These are phyloP conservation scores for Kryptolebias marmoratus DNA, from an alignment of 2,113 vertebrate species.

Conservation along the genomic window DNA sequence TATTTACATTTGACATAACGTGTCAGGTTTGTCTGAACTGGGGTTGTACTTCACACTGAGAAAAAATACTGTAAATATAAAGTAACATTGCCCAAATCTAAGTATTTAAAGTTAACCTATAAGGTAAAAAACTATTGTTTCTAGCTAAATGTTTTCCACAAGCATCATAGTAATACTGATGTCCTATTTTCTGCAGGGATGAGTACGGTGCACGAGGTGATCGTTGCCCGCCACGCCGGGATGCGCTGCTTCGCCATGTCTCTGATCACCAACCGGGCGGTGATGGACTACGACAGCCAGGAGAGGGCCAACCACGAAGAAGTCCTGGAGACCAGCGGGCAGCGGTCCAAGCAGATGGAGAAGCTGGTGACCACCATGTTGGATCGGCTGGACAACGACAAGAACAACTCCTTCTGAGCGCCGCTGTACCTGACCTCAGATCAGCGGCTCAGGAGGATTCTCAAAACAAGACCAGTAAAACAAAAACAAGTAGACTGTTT, in stretches of 20 bases:
- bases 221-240: constrained; percentile 88
- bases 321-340: constrained; percentile 83
- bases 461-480: background rate
- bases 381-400: constrained; percentile 66
- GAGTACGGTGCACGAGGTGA: constrained; percentile 93
- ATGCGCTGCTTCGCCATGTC: constrained; percentile 90
- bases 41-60: no score
- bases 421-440: background rate
- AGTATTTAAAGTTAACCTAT: no score
- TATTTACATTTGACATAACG: no score
- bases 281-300: constrained; percentile 85
- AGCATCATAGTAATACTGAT: background rate
- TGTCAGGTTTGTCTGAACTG: no score
- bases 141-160: background rate
- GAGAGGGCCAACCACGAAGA: constrained; percentile 88
- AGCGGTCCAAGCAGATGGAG: constrained; percentile 80
- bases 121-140: no score
- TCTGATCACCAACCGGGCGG: constrained; percentile 87
- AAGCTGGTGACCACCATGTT: constrained; percentile 81
- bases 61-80: no score
- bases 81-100: no score
- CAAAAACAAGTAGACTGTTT: background rate
- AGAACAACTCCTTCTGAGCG: constrained; percentile 32
- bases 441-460: background rate
- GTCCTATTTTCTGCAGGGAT: constrained; percentile 79